Conservation (phyloP, 1,140 invertebrate species). For the Drosophila kepulauana region DNA sequence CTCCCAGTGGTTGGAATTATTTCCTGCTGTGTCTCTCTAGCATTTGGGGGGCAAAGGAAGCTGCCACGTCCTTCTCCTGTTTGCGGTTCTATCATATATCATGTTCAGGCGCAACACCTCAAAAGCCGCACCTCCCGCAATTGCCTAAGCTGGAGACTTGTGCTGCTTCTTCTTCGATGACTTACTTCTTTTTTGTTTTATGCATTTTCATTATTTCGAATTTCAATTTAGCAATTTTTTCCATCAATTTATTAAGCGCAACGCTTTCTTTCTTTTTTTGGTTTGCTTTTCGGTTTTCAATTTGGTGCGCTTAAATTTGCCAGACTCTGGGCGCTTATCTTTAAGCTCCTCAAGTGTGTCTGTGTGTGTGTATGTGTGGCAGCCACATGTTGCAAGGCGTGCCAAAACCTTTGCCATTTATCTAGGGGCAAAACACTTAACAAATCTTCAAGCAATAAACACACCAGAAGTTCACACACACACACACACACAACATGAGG, state of each 20-base stretch:
- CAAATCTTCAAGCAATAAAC: constrained; percentile 61
- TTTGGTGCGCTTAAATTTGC: constrained; percentile 15
- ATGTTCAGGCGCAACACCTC: constrained; percentile 72
- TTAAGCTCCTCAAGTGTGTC: neutral
- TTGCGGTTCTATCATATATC: constrained; percentile 77
- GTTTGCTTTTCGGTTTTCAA: neutral
- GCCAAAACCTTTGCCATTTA: constrained; percentile 17
- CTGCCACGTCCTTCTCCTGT: constrained; percentile 14
- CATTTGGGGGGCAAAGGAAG: neutral
- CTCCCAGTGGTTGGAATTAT: constrained; percentile 67
- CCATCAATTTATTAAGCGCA: constrained; percentile 66
- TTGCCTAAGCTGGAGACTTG: neutral
- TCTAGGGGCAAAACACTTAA: constrained; percentile 46
- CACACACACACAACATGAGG: constrained; percentile 18
- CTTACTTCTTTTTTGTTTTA: constrained; percentile 45
- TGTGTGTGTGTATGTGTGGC: neutral
- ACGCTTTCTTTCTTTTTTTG: constrained; percentile 11
- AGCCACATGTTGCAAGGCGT: constrained; percentile 26
- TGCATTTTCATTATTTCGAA: constrained; percentile 80
- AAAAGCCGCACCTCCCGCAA: constrained; percentile 18
- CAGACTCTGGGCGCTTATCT: constrained; percentile 2
- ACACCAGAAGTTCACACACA: constrained; percentile 32
- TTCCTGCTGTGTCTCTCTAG: constrained; percentile 65
- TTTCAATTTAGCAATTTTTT: constrained; percentile 55
- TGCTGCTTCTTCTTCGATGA: neutral